Evolutionary conservation across 2,113 vertebrate species (phyloP).

Genomic region (Nannospalax galili): DNA sequence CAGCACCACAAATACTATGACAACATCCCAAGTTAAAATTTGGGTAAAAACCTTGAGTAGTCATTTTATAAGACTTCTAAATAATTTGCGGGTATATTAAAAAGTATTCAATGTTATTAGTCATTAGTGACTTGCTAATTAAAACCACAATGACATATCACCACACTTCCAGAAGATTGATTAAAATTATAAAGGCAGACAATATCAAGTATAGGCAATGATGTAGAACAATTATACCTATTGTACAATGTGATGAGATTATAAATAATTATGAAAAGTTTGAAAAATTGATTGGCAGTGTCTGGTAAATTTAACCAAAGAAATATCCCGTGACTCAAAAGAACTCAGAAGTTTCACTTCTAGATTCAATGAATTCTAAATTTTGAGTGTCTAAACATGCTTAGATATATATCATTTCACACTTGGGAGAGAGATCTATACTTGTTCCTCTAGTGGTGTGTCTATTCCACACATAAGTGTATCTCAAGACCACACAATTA

Average conservation of each 20-base stretch:
- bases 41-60: neutral
- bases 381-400: neutral
- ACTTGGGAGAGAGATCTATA: neutral
- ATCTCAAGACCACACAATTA: neutral
- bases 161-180: neutral
- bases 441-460: neutral
- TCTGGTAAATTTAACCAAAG: neutral
- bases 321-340: neutral
- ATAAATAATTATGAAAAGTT: neutral
- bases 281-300: neutral
- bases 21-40: neutral
- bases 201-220: neutral
- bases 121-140: neutral
- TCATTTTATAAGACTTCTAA: conserved; percentile 17
- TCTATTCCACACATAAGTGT: neutral
- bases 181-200: conserved; percentile 19
- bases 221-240: neutral
- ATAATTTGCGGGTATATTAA: neutral
- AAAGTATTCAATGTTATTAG: neutral
- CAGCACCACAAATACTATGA: neutral
- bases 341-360: neutral
- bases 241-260: neutral
- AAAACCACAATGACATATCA: neutral
- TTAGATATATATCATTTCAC: neutral
- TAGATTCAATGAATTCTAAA: conserved; percentile 4